Percentiles rank a stretch among this genome's conserved stretches.
phyloP scores from a whole-genome alignment of 2,113 vertebrate genomes.

The Pao palembangensis region DNA sequence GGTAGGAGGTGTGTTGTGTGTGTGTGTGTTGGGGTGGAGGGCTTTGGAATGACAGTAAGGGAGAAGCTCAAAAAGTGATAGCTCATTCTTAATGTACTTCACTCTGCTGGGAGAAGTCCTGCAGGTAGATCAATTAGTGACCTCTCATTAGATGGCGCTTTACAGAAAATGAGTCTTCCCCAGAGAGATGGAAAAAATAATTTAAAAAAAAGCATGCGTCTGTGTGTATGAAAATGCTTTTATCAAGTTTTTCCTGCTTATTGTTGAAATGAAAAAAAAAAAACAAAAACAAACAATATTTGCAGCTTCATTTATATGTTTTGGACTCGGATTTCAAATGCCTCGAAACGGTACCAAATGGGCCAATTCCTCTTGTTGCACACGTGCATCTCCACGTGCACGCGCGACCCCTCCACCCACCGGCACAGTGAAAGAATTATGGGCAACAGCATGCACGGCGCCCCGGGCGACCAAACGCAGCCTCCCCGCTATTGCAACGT shows the following conservation, averaged over 20 bases:
- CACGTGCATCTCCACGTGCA: slow-evolving; percentile 36
- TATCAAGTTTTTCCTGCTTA: background rate
- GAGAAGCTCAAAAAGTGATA: slow-evolving; percentile 20
- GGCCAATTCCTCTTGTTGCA: slow-evolving; percentile 8
- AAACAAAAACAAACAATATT: too few species aligned
- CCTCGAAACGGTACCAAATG: background rate
- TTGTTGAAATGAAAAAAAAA: too few species aligned
- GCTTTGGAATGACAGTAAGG: background rate
- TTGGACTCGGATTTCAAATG: background rate
- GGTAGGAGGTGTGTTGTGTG: background rate
- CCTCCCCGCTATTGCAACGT: slow-evolving; percentile 42
- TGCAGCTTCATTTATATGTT: background rate
- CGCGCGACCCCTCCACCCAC: slow-evolving; percentile 12
- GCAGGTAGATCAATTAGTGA: slow-evolving; percentile 74
- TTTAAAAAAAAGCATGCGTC: background rate
- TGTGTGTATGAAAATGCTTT: background rate
- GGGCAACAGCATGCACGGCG: slow-evolving; percentile 34
- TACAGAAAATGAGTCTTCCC: slow-evolving; percentile 47
- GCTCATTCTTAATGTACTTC: slow-evolving; percentile 31
- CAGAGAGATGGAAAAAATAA: slow-evolving; percentile 20
- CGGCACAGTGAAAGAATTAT: slow-evolving; percentile 30
- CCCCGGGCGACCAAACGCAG: slow-evolving; percentile 51
- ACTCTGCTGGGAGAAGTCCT: slow-evolving; percentile 40
- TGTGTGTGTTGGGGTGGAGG: background rate
- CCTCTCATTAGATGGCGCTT: slow-evolving; percentile 66